These are phyloP conservation scores for Ibidorhyncha struthersii DNA, from an alignment of 2,113 vertebrate genomes.

Conservation along the genomic window DNA sequence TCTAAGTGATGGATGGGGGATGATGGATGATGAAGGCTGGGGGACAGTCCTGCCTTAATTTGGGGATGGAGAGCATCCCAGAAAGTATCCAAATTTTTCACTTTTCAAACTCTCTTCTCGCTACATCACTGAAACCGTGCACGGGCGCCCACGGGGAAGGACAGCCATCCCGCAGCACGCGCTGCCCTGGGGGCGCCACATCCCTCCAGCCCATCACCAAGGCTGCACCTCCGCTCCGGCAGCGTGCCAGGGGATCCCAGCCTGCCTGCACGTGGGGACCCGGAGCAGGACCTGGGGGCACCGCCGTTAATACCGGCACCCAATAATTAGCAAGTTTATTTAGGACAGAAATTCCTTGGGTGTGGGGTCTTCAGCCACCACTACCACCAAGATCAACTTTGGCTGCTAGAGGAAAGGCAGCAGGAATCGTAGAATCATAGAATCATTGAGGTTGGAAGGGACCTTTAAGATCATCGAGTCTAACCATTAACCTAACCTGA, in stretches of 20 bases:
- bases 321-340: background rate
- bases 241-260: background rate
- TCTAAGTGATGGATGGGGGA: too few relatives aligned
- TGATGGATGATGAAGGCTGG: background rate
- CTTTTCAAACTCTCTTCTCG: background rate
- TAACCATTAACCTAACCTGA: too few relatives aligned
- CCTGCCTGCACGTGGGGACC: accelerated
- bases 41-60: background rate
- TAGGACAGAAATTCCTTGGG: background rate
- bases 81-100: background rate
- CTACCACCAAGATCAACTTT: background rate
- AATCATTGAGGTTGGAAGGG: too few relatives aligned
- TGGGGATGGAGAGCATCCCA: background rate
- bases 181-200: background rate
- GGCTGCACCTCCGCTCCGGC: background rate
- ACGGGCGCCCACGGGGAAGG: accelerated
- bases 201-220: background rate
- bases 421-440: background rate
- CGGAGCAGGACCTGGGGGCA: background rate
- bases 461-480: too few relatives aligned
- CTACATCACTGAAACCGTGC: background rate
- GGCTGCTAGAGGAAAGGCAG: background rate
- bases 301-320: accelerated
- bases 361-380: background rate
- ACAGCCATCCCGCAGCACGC: accelerated